Conservation (phyloP, 2,797 vertebrate species). For the Poeciliopsis paucimaculata region DNA sequence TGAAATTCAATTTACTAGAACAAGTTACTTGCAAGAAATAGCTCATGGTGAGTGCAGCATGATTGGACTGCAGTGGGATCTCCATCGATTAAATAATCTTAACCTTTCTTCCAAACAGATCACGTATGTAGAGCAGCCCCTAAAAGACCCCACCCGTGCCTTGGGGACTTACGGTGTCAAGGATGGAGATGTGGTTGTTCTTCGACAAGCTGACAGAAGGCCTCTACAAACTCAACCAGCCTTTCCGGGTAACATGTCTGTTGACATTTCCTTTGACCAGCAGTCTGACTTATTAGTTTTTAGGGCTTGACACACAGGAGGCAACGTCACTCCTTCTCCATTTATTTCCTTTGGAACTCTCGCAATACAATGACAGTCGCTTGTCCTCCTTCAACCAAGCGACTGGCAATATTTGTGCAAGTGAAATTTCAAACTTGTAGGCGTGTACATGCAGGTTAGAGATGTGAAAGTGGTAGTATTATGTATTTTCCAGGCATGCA, state of each 20-base stretch:
- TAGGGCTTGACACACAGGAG: too few relatives aligned
- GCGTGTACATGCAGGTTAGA: too few relatives aligned
- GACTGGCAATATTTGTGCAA: too few relatives aligned
- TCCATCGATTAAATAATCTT: neutral
- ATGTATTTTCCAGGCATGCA: too few relatives aligned
- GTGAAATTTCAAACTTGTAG: too few relatives aligned
- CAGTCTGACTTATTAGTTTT: too few relatives aligned
- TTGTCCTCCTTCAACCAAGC: too few relatives aligned
- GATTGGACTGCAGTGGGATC: neutral
- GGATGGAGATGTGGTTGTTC: conserved; percentile 95
- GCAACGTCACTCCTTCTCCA: too few relatives aligned
- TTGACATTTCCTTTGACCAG: neutral
- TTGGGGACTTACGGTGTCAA: conserved; percentile 95
- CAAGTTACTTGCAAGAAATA: neutral
- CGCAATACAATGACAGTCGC: too few relatives aligned
- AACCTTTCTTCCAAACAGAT: conserved; percentile 78
- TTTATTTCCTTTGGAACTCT: too few relatives aligned
- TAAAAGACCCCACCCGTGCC: conserved; percentile 92
- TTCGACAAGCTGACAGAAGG: conserved; percentile 87
- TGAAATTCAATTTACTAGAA: neutral
- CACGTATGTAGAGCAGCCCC: conserved; percentile 88
- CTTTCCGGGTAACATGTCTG: conserved; percentile 76
- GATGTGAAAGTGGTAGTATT: too few relatives aligned
- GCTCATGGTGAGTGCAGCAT: neutral
- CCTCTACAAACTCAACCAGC: conserved; percentile 79